Conservation (phyloP, 2,113 vertebrate species). For the Catagonus wagneri region DNA sequence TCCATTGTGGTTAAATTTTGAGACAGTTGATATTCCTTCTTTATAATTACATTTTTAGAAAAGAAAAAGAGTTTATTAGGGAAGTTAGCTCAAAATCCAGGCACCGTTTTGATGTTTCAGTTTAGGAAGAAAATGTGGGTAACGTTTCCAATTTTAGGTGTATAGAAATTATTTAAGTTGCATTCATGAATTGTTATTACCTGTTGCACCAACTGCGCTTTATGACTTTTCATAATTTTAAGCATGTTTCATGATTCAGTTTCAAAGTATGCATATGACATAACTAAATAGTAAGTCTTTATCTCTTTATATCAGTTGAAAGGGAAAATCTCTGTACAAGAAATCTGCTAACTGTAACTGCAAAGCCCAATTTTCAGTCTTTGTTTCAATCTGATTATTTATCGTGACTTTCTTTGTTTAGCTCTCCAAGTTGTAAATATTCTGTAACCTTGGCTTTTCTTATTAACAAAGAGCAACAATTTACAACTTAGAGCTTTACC, state of each 20-base stretch:
- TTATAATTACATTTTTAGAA: slow-evolving; percentile 19
- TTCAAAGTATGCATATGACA: neutral
- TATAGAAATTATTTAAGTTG: neutral
- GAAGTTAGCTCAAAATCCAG: neutral
- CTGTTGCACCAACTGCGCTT: neutral
- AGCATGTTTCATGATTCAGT: neutral
- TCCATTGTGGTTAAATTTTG: neutral
- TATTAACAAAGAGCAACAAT: slow-evolving; percentile 19
- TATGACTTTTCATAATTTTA: slow-evolving; percentile 50
- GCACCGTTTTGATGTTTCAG: neutral
- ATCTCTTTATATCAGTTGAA: neutral
- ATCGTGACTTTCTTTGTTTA: slow-evolving; percentile 3
- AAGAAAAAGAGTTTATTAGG: neutral
- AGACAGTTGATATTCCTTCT: neutral
- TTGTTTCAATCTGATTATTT: neutral
- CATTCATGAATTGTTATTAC: neutral
- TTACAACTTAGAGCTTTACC: slow-evolving; percentile 20
- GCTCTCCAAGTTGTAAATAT: slow-evolving; percentile 23
- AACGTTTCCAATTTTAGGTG: neutral
- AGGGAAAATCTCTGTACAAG: neutral
- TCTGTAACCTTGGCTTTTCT: slow-evolving; percentile 29
- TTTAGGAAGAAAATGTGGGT: slow-evolving; percentile 5
- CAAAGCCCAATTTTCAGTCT: neutral
- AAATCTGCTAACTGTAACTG: neutral
- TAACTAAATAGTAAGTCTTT: neutral